These are phyloP conservation scores for Gandaritis pyraliata DNA, from an alignment of 2,888 invertebrate genomes.

Conservation along the genomic window DNA sequence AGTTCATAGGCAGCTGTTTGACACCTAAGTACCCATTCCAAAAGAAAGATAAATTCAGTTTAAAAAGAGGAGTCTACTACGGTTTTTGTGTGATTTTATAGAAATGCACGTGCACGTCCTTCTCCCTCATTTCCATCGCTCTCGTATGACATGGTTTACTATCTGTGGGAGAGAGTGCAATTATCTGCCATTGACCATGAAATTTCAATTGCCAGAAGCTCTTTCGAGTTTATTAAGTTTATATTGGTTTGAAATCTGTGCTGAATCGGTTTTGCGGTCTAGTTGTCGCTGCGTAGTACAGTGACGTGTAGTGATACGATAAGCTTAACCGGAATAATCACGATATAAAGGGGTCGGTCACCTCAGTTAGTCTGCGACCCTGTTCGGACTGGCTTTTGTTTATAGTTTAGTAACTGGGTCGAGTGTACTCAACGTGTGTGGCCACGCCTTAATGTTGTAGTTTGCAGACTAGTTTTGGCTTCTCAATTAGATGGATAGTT, in stretches of 20 bases:
- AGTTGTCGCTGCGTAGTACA: constrained; percentile 51
- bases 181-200: constrained; percentile 26
- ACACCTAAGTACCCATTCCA: too few species aligned
- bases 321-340: constrained; percentile 72
- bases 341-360: constrained; percentile 74
- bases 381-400: constrained; percentile 65
- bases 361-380: constrained; percentile 74
- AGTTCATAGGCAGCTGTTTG: too few species aligned
- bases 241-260: constrained; percentile 44
- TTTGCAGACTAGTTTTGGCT: constrained; percentile 27
- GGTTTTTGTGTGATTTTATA: neutral
- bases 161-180: constrained; percentile 24
- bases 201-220: constrained; percentile 20
- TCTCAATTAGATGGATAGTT: constrained; percentile 12
- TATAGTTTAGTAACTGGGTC: constrained; percentile 63
- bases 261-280: constrained; percentile 65
- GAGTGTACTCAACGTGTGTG: constrained; percentile 41
- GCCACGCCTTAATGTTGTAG: constrained; percentile 32
- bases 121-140: constrained; percentile 11
- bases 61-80: too few species aligned
- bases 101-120: neutral
- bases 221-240: constrained; percentile 20
- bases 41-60: too few species aligned
- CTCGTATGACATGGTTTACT: constrained; percentile 25
- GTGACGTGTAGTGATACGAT: constrained; percentile 59